Evolutionary conservation across 2,888 invertebrate species (phyloP).

Genomic region (Xestia sexstrigata): DNA sequence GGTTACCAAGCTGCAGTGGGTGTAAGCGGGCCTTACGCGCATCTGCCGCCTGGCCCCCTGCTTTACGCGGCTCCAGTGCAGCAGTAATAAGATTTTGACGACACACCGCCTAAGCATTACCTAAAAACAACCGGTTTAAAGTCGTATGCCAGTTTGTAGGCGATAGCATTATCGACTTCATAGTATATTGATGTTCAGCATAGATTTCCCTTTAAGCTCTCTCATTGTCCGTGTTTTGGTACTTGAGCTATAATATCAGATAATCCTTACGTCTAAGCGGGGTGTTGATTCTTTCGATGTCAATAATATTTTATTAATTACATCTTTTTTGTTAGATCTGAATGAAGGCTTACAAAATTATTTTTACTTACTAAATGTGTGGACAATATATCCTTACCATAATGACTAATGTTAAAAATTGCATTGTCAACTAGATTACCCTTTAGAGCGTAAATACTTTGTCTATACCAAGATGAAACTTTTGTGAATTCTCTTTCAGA

Average conservation of each 20-base stretch:
- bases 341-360: slow-evolving; percentile 83
- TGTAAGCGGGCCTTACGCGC: slow-evolving; percentile 91
- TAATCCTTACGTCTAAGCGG: slow-evolving; percentile 65
- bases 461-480: slow-evolving; percentile 69
- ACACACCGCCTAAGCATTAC: slow-evolving; percentile 62
- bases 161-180: slow-evolving; percentile 59
- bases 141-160: slow-evolving; percentile 60
- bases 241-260: slow-evolving; percentile 74
- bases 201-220: slow-evolving; percentile 69
- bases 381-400: slow-evolving; percentile 62
- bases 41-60: slow-evolving; percentile 90
- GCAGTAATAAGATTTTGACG: slow-evolving; percentile 89
- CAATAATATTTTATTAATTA: slow-evolving; percentile 76
- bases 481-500: slow-evolving; percentile 87
- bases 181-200: slow-evolving; percentile 65
- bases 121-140: slow-evolving; percentile 53
- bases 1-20: slow-evolving; percentile 93
- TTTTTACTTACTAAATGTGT: slow-evolving; percentile 63
- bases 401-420: slow-evolving; percentile 61
- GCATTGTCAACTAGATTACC: slow-evolving; percentile 58
- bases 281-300: slow-evolving; percentile 73
- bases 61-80: slow-evolving; percentile 93
- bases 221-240: slow-evolving; percentile 66
- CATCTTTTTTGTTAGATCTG: slow-evolving; percentile 84
- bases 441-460: slow-evolving; percentile 58